These are phyloP conservation scores for Numenius arquata DNA, from an alignment of 2,113 vertebrate genomes.

Conservation along the genomic window DNA sequence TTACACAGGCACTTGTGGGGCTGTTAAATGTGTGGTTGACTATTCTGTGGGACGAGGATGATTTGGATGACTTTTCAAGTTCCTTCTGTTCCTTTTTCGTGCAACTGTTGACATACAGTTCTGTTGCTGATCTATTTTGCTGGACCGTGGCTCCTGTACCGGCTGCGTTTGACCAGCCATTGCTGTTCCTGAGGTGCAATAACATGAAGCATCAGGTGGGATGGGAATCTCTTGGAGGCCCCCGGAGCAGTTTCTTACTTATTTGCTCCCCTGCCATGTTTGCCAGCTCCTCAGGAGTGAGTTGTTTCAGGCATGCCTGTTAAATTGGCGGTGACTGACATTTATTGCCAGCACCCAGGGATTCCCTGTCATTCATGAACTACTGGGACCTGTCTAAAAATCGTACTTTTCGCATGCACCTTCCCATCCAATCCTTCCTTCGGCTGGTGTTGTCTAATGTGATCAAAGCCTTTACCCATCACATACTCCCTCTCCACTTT, in stretches of 20 bases:
- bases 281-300: not conserved
- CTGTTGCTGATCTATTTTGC: not conserved
- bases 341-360: not conserved
- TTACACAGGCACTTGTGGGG: not conserved
- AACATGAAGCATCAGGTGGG: not conserved
- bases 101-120: not conserved
- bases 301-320: not conserved
- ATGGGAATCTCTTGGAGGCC: accelerated
- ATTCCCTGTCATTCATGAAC: conserved; percentile 12
- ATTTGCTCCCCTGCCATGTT: not conserved
- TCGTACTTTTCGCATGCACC: not conserved
- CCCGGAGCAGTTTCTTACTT: not conserved
- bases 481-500: conserved; percentile 22
- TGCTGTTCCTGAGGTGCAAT: not conserved
- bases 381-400: conserved; percentile 9
- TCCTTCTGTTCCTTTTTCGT: not conserved
- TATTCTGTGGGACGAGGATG: not conserved
- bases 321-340: conserved; percentile 58
- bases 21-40: not conserved
- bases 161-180: not conserved
- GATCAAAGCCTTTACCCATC: conserved; percentile 50
- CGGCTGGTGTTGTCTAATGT: conserved; percentile 12
- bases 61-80: not conserved
- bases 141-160: accelerated
- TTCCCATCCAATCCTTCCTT: conserved; percentile 4